Evolutionary conservation across 1,140 invertebrate genomes (phyloP).

Genomic region (Phymastichus coffea): DNA sequence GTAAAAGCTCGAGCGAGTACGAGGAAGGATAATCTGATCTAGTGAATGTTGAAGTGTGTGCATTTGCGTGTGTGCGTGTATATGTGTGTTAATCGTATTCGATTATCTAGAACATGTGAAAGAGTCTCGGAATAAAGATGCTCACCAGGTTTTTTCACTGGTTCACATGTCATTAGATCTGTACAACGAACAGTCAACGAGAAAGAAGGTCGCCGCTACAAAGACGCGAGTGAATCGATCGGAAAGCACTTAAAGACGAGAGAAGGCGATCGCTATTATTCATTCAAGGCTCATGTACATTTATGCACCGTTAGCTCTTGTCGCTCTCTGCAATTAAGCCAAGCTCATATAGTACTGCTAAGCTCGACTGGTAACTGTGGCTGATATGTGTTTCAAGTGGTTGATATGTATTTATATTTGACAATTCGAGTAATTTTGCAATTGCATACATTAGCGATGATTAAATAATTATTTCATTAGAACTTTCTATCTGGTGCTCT

Average conservation of each 20-base stretch:
- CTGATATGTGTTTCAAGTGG: background rate
- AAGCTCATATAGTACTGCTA: too few species aligned
- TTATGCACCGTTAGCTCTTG: background rate
- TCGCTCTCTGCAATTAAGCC: background rate
- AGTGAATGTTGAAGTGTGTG: too few species aligned
- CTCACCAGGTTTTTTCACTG: background rate
- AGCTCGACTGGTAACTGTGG: too few species aligned
- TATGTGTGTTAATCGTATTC: background rate
- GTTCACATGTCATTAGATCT: background rate
- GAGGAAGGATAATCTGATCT: too few species aligned
- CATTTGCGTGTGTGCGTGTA: background rate
- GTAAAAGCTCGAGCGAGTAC: too few species aligned
- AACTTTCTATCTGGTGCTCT: too few species aligned
- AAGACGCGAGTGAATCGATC: background rate
- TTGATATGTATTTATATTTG: too few species aligned
- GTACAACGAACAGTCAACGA: background rate
- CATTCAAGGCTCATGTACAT: background rate
- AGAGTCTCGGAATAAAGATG: background rate
- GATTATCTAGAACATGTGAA: conserved; percentile 6
- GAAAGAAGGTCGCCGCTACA: conserved; percentile 11
- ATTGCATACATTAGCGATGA: too few species aligned
- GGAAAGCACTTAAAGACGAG: conserved; percentile 12
- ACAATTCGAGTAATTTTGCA: too few species aligned
- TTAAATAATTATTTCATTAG: too few species aligned
- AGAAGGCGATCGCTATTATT: conserved; percentile 4